Conservation (phyloP, 1,140 invertebrate species). For the Metopolophium dirhodum region DNA sequence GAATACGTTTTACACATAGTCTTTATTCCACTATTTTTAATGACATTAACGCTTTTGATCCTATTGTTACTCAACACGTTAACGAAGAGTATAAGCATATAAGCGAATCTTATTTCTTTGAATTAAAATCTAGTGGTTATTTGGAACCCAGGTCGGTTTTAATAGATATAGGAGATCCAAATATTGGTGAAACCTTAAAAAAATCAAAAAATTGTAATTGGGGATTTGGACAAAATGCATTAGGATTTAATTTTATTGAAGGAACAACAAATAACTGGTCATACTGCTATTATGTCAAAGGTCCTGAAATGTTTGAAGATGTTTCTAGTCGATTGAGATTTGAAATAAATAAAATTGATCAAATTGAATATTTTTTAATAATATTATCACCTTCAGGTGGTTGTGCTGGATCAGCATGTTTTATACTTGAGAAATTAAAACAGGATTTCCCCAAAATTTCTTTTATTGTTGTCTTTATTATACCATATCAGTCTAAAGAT, state of each 20-base stretch:
- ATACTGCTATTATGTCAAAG: slow-evolving; percentile 50
- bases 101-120: slow-evolving; percentile 43
- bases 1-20: slow-evolving; percentile 26
- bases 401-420: slow-evolving; percentile 48
- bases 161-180: slow-evolving; percentile 35
- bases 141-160: slow-evolving; percentile 48
- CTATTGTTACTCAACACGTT: background rate
- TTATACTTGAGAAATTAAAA: slow-evolving; percentile 51
- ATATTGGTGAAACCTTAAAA: slow-evolving; percentile 15
- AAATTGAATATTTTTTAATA: slow-evolving; percentile 47
- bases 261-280: slow-evolving; percentile 52
- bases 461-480: slow-evolving; percentile 26
- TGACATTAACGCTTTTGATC: slow-evolving; percentile 41
- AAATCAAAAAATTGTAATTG: slow-evolving; percentile 22
- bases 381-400: slow-evolving; percentile 48
- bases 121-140: slow-evolving; percentile 40
- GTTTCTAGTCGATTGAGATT: slow-evolving; percentile 36
- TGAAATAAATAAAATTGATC: slow-evolving; percentile 46
- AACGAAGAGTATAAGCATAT: slow-evolving; percentile 45
- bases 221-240: slow-evolving; percentile 46
- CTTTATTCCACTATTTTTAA: slow-evolving; percentile 53
- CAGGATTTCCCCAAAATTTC: slow-evolving; percentile 32
- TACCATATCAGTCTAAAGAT: slow-evolving; percentile 48
- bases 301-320: slow-evolving; percentile 49
- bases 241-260: slow-evolving; percentile 45